A percentile compares a stretch with the other conserved stretches of the same genome.
Evolutionary conservation across 2,797 vertebrate genomes (phyloP).

Genomic region (Mus minutoides): DNA sequence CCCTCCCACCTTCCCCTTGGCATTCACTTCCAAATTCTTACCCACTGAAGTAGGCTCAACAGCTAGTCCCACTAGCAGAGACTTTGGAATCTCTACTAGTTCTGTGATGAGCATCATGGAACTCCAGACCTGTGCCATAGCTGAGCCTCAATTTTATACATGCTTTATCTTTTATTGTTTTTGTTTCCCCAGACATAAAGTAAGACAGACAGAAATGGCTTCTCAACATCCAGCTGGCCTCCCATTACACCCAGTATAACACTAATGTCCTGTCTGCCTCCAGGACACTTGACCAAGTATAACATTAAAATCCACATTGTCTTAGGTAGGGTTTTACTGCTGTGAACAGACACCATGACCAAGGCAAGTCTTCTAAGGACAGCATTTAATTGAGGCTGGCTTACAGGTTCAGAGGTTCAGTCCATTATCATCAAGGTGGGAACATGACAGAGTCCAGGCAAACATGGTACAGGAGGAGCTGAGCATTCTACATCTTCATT

Average conservation of each 20-base stretch:
- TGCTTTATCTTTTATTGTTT: not conserved
- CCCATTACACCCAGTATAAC: not conserved
- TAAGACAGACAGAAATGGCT: not conserved
- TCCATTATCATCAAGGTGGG: not conserved
- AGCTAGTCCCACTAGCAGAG: fast-evolving
- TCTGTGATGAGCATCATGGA: fast-evolving
- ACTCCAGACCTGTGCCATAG: fast-evolving
- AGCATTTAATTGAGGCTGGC: not conserved
- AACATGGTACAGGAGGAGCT: not conserved
- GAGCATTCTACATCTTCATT: not conserved
- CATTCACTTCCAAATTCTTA: not conserved
- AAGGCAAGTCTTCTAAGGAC: not conserved
- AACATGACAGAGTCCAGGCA: not conserved
- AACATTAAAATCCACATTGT: not conserved
- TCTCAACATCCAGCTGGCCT: not conserved
- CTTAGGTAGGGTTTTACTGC: not conserved
- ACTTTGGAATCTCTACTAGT: too few species aligned
- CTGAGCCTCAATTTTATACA: fast-evolving
- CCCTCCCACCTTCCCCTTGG: fast-evolving
- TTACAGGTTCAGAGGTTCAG: not conserved
- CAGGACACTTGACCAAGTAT: not conserved
- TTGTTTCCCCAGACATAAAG: not conserved
- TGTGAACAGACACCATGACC: not conserved
- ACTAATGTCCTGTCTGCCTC: not conserved
- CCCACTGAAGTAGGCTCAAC: fast-evolving